Evolutionary conservation across 2,888 invertebrate genomes (phyloP).

Genomic region (Platycheirus rosarum): DNA sequence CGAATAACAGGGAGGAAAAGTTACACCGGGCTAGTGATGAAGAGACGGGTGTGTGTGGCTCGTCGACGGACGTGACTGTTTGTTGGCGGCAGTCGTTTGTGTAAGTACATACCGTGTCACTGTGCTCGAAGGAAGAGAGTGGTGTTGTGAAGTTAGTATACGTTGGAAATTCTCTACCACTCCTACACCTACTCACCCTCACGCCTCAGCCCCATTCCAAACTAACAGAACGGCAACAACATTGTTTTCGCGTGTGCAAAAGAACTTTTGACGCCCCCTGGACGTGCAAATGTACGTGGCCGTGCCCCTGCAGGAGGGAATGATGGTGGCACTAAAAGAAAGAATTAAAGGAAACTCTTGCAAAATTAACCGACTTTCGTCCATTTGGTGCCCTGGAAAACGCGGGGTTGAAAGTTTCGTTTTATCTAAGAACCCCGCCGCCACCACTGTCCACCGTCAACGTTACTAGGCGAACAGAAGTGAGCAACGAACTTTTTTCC

Average conservation of each 20-base stretch:
- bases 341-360: slow-evolving; percentile 71
- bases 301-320: not conserved
- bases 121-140: not conserved
- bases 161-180: slow-evolving; percentile 41
- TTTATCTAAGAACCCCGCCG: slow-evolving; percentile 2
- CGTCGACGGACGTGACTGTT: slow-evolving; percentile 48
- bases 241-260: slow-evolving; percentile 73
- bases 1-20: not conserved
- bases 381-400: slow-evolving; percentile 67
- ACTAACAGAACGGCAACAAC: slow-evolving; percentile 41
- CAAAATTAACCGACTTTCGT: slow-evolving; percentile 73
- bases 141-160: slow-evolving; percentile 25
- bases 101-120: slow-evolving; percentile 42
- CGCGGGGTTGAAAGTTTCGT: slow-evolving; percentile 31
- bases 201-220: slow-evolving; percentile 2
- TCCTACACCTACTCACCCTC: not conserved
- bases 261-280: slow-evolving; percentile 50
- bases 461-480: slow-evolving; percentile 2
- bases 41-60: slow-evolving; percentile 9
- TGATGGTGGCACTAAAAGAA: slow-evolving; percentile 34
- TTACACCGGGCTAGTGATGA: not conserved
- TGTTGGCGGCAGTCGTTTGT: slow-evolving; percentile 61
- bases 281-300: not conserved
- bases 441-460: not conserved
- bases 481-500: slow-evolving; percentile 38